Base-by-base conservation (phyloP, 35 echinoderm and acorn worm genomes). In the Ophiothrix spiculata region DNA sequence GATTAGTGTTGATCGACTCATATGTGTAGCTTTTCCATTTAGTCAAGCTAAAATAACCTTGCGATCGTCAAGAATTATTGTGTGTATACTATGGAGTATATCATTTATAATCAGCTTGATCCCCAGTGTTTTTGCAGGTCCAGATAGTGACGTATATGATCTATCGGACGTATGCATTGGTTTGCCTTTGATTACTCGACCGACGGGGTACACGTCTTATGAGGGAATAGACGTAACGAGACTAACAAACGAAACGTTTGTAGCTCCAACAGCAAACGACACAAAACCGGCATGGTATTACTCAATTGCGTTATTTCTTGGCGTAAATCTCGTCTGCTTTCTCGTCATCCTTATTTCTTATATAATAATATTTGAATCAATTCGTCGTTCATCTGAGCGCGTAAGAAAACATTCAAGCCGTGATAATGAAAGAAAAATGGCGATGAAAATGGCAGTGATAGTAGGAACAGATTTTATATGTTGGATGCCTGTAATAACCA, bases 11-110 rank as follows among this genome's bases (percentile, higher is more conserved):
- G 91, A 98, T 76, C 83, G 95, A 63, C 91, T 93, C 54, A 33
- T 93, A 31, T 84, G 91, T 54, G 75, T 90, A 17, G 88, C 94
- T 34, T 93, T 88, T 91, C 95, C 95, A n/a, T 98, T 93, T 39
- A 80, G 95, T 69, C 39, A 76, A 38, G 49, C 86, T 12, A 79
- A 79, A 1, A 45, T 98, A 25, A 76, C 56, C 23, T 8, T 41
- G 19, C 91, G 74, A 21, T 81, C 80, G 1, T 34, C 81, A 23
- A 37, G 40, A n/a, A 35, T 85, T 16, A 75, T 74, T 32, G 39
- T 81, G 42, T 39, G 6, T 0, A 64, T 77, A 2, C 46, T 90
- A 15, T 98, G 95, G 95, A 35, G 82, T 2, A 0, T 93, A 14
- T 64, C 83, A 1, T 39, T 82, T 31, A 37, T 81, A 12, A 12